Evolutionary conservation across 2,888 invertebrate genomes (phyloP).

Genomic region (Rhamphomyia laevipes): DNA sequence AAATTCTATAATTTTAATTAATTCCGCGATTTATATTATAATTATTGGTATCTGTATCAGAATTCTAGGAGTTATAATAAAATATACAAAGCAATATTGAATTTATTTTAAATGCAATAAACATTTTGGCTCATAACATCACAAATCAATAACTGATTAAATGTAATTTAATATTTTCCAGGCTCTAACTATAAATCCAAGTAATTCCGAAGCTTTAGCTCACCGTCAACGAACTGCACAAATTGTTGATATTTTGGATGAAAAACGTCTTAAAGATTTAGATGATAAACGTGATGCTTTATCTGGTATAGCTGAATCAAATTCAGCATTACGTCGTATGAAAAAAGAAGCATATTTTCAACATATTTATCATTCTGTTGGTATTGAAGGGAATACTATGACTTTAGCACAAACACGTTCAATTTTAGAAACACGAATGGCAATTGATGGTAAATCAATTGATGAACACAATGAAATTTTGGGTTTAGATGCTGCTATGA

Average conservation of each 20-base stretch:
- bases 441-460: slow-evolving; percentile 82
- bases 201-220: slow-evolving; percentile 63
- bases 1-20: too few relatives aligned
- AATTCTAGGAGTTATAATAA: too few relatives aligned
- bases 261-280: slow-evolving; percentile 43
- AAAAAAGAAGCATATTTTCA: slow-evolving; percentile 93
- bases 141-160: too few relatives aligned
- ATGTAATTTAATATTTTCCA: too few relatives aligned
- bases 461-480: slow-evolving; percentile 96
- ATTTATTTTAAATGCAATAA: too few relatives aligned
- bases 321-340: slow-evolving; percentile 69
- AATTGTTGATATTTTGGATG: slow-evolving; percentile 81
- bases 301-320: slow-evolving; percentile 66
- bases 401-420: slow-evolving; percentile 82
- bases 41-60: too few relatives aligned
- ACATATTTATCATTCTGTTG: slow-evolving; percentile 94
- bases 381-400: slow-evolving; percentile 97
- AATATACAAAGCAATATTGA: too few relatives aligned
- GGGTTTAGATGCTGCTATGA: slow-evolving; percentile 88
- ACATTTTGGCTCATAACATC: too few relatives aligned
- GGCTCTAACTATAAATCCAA: slow-evolving; percentile 73
- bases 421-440: slow-evolving; percentile 80
- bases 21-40: too few relatives aligned
- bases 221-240: slow-evolving; percentile 78
- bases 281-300: slow-evolving; percentile 76